Evolutionary conservation across 2,888 invertebrate species (phyloP).

Genomic region (Amphipoea lucens): DNA sequence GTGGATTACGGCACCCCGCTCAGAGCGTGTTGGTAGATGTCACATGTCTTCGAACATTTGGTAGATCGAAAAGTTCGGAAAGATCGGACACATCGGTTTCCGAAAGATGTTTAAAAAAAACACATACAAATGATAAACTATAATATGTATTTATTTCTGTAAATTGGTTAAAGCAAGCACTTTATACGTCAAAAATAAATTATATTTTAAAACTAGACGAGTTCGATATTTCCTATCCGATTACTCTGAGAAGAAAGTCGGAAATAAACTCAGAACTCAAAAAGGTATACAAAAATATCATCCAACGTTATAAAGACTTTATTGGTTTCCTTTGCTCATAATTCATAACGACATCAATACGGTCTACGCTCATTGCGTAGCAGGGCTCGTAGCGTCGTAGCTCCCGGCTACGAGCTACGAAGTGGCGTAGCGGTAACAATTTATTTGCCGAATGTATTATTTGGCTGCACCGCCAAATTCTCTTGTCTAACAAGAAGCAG

Average conservation of each 20-base stretch:
- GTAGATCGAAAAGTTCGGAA: too few species aligned
- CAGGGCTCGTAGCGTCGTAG: slow-evolving; percentile 58
- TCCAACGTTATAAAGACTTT: slow-evolving; percentile 16
- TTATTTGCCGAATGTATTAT: slow-evolving; percentile 47
- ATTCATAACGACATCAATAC: slow-evolving; percentile 37
- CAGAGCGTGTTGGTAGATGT: too few species aligned
- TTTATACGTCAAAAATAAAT: neutral
- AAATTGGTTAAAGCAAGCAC: neutral
- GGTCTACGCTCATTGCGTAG: slow-evolving; percentile 33
- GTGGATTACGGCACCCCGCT: too few species aligned
- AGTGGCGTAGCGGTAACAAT: slow-evolving; percentile 43
- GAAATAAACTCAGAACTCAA: neutral
- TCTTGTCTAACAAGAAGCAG: slow-evolving; percentile 31
- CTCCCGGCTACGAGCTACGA: slow-evolving; percentile 65
- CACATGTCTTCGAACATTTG: too few species aligned
- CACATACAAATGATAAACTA: neutral
- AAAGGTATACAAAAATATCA: slow-evolving; percentile 18
- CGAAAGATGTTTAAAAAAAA: too few species aligned
- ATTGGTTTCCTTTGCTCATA: slow-evolving; percentile 43
- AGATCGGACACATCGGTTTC: too few species aligned
- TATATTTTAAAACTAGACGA: neutral
- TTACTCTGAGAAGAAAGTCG: neutral
- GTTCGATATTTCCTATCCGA: neutral
- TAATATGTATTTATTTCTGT: neutral
- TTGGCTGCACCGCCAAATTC: slow-evolving; percentile 52